Evolutionary conservation across 2,797 vertebrate genomes (phyloP), one percentile per base, ranked within the genome.

Genomic region (Octomys mimax): DNA sequence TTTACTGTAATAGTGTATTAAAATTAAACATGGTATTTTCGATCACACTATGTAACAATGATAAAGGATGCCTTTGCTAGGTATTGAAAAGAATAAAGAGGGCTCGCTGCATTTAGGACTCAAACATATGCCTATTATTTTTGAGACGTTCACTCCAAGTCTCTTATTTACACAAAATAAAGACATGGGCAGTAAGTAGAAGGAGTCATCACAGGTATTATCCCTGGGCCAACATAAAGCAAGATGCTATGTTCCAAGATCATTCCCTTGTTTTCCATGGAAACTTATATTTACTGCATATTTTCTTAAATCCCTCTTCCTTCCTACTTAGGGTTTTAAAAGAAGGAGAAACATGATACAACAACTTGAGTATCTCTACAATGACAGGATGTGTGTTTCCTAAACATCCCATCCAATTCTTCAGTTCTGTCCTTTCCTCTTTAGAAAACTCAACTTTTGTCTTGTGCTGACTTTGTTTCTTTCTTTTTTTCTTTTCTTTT

Each of bases 121-220:
- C 59, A 93, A 96, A 77, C 24, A 62, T n/a, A 73, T 6, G 31
- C 68, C 33, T 91, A 64, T 52, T 71, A 42, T 26, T 94, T 71
- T 84, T 87, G 84, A 92, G 84, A 88, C 8, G 57, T 77, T 31
- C 33, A 52, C 39, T 87, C 82, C 88, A 96, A 95, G 71, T 86
- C n/a, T 87, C 42, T 42, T 11, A 21, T 87, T 94, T 89, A 59
- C 61, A 46, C 80, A 96, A 97, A 97, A 97, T 88, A 98, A 89
- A 79, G 95, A 57, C 54, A 57, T 57, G 14, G 54, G 54, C 54
- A 18, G 54, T 57, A 57, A 16, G 16, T 16, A 73, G 24, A 66
- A 73, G 24, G 61, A 8, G 1, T 36, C 71, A 11, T 64, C 87
- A 61, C 2, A 21, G 33, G 42, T 9, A 5, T 81, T 68, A 0